Conservation (phyloP, 2,888 invertebrate species). For the Protula sp. region DNA sequence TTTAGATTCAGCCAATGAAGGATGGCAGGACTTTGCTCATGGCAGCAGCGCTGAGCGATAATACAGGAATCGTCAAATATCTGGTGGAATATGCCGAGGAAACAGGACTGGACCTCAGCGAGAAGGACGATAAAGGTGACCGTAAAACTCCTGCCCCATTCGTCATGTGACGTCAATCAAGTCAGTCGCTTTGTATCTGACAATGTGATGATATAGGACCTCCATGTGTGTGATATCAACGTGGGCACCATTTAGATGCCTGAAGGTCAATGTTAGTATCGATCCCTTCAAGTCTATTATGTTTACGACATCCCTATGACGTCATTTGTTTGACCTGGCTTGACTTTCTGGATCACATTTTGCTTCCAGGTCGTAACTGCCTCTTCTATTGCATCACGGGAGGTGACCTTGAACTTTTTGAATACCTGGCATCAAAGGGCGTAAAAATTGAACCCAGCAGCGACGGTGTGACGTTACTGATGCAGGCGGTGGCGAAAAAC, state of each 20-base stretch:
- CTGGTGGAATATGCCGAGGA: conserved; percentile 16
- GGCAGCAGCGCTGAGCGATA: conserved; percentile 18
- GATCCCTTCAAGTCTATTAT: too few relatives aligned
- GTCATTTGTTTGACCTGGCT: too few relatives aligned
- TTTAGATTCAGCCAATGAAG: conserved; percentile 8
- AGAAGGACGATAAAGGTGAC: conserved; percentile 20
- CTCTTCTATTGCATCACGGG: conserved; percentile 24
- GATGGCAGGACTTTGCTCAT: conserved; percentile 24
- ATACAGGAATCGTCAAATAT: conserved; percentile 14
- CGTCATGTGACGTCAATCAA: too few relatives aligned
- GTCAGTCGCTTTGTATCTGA: too few relatives aligned
- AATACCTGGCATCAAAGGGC: conserved; percentile 14
- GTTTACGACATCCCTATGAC: too few relatives aligned
- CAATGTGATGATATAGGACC: too few relatives aligned
- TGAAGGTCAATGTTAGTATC: too few relatives aligned
- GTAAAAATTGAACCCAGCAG: conserved; percentile 9
- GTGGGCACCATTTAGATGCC: too few relatives aligned
- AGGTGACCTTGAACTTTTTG: conserved; percentile 16
- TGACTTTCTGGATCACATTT: too few relatives aligned
- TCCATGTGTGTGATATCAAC: too few relatives aligned
- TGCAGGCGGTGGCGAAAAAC: conserved; percentile 24
- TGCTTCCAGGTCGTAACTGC: conserved; percentile 18
- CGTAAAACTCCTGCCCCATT: too few relatives aligned
- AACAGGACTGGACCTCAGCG: conserved; percentile 20
- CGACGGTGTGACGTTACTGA: conserved; percentile 20